Evolutionary conservation across 2,888 invertebrate genomes (phyloP), one percentile per base, ranked within the genome.

Genomic region (Apamea sordens): DNA sequence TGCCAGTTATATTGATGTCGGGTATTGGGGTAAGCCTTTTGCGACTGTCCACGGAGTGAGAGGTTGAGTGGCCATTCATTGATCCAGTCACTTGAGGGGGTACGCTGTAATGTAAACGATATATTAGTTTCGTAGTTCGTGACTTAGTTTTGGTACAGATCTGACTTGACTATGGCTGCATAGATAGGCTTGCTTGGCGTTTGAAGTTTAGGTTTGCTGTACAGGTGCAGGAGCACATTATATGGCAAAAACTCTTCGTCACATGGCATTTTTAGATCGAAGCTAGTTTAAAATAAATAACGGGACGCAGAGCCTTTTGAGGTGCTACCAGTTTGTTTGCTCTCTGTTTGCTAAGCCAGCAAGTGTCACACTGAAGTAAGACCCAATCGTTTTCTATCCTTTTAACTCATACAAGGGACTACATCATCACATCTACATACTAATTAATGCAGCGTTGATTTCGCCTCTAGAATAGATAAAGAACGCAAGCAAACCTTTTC

Each of bases 21-120:
- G 98, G 97, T 91, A 98, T 98, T 83, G 97, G 97, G 82, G 97
- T 98, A 89, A 98, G 96, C 91, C 97, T 97, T 93, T 97, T 97
- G 93, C 97, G 97, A 72, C 91, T 93, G 93, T 97, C 96, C 92
- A 92, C 92, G 87, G 93, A 88, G 94, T 95, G 96, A 92, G 96
- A 94, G 93, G 95, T 94, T 93, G 96, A 95, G 94, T 95, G 97
- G 93, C 96, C 97, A 94, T 96, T 97, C 97, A 96, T 96, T 79
- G 94, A 87, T 65, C 93, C 95, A 82, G 91, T 95, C 90, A 94
- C 95, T 92, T 96, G 96, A 0, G 95, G 94, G 21, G 95, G 93
- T 77, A 93, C 94, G 92, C 96, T 95, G 95, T 59, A 87, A 89
- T 81, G 86, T 73, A 83, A 90, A 44, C 7, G 36, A 15, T 64